Conservation (phyloP, 2,113 vertebrate genomes). For the Pandion haliaetus region DNA sequence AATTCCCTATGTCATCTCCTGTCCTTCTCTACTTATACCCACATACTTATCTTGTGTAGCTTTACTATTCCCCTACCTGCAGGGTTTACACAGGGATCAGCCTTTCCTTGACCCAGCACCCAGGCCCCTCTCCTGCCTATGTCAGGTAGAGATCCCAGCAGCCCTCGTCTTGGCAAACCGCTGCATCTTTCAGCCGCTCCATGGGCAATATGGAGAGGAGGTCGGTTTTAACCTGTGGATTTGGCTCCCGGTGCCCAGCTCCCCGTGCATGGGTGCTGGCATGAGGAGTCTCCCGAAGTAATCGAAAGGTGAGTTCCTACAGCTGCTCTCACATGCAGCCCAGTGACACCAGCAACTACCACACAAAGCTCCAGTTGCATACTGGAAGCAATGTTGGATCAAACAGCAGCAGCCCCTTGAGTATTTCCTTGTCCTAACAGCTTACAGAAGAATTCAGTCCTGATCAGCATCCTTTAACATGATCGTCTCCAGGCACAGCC, state of each 20-base stretch:
- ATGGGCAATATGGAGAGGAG: accelerated
- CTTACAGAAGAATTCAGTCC: background rate
- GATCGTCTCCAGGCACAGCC: background rate
- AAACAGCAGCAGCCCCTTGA: background rate
- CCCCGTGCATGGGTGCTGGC: accelerated
- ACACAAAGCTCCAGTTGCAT: background rate
- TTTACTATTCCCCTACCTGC: background rate
- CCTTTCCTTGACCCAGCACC: too few species aligned
- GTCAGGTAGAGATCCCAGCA: background rate
- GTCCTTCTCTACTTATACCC: background rate
- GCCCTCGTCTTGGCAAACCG: background rate
- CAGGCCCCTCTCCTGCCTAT: background rate
- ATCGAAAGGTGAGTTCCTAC: background rate
- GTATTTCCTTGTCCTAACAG: background rate
- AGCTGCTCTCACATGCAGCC: background rate
- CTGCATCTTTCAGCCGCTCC: accelerated
- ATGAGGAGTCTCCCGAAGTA: background rate
- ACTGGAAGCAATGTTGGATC: background rate
- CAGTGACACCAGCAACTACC: background rate
- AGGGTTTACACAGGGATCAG: background rate
- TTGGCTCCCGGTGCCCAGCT: background rate
- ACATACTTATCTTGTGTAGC: background rate
- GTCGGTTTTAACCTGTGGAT: background rate
- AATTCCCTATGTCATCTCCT: accelerated
- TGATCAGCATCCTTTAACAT: background rate